Evolutionary conservation across 2,888 invertebrate genomes (phyloP).

Genomic region (Cantharis rufa): DNA sequence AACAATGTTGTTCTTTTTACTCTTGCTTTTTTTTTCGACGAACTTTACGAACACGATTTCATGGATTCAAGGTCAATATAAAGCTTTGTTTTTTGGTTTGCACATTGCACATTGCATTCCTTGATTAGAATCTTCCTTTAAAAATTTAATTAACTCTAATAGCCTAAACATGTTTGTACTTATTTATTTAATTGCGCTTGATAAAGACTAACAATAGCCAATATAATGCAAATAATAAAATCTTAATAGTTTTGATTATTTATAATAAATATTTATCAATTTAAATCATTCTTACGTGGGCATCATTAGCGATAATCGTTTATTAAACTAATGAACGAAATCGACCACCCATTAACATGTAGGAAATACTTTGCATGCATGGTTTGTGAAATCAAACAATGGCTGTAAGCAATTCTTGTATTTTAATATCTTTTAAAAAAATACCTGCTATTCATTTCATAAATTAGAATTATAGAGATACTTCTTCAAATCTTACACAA

Average conservation of each 20-base stretch:
- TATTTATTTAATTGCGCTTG: neutral
- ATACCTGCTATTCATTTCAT: neutral
- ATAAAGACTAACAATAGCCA: neutral
- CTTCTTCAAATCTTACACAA: neutral
- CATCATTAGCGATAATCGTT: neutral
- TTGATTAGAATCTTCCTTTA: neutral
- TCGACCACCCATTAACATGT: neutral
- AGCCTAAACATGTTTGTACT: neutral
- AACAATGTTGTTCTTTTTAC: slow-evolving; percentile 47
- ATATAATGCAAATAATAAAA: neutral
- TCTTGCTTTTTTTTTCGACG: slow-evolving; percentile 34
- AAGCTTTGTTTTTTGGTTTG: slow-evolving; percentile 21
- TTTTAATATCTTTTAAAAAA: neutral
- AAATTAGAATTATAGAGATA: neutral
- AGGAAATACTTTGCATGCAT: neutral
- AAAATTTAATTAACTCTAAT: neutral
- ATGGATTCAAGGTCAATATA: slow-evolving; percentile 43
- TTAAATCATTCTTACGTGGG: neutral
- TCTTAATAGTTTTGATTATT: neutral
- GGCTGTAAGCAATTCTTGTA: neutral
- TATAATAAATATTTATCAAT: neutral
- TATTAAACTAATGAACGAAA: neutral
- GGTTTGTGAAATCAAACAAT: neutral
- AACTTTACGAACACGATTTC: slow-evolving; percentile 42
- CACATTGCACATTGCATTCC: neutral